A percentile compares a stretch with the other conserved stretches of the same genome.
Evolutionary conservation across 2,113 vertebrate species (phyloP).

Genomic region (Puffinus mauretanicus): DNA sequence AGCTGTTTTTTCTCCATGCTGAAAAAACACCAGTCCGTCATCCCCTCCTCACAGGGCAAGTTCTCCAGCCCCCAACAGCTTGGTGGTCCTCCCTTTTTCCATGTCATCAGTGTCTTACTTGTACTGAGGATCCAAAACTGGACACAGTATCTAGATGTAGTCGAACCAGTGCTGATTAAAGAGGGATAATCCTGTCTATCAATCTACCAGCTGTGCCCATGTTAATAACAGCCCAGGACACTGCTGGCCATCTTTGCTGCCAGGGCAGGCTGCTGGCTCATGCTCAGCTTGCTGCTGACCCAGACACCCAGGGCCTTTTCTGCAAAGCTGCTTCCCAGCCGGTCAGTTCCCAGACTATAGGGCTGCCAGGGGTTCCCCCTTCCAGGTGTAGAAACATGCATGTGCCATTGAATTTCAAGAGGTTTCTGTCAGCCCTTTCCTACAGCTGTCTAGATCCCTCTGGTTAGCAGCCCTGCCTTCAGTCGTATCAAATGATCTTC

Average conservation of each 20-base stretch:
- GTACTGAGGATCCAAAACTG: not conserved
- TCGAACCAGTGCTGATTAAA: not conserved
- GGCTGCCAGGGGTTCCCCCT: not conserved
- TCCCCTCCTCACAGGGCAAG: not conserved
- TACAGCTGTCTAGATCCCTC: not conserved
- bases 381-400: not conserved
- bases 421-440: not conserved
- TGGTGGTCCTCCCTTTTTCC: not conserved
- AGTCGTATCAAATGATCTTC: not conserved
- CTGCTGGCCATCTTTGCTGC: not conserved
- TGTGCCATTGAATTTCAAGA: not conserved
- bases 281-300: not conserved
- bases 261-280: not conserved
- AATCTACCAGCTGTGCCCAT: not conserved
- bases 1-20: not conserved
- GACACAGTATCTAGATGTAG: not conserved
- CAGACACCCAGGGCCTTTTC: not conserved
- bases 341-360: not conserved
- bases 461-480: not conserved
- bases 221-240: not conserved
- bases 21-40: not conserved
- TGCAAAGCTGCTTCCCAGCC: not conserved
- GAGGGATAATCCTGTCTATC: not conserved
- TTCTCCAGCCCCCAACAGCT: not conserved
- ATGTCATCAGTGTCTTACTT: not conserved